Evolutionary conservation across 2,797 vertebrate genomes (phyloP), one percentile per base, ranked within the genome.

Genomic region (Enteromius paludinosus): DNA sequence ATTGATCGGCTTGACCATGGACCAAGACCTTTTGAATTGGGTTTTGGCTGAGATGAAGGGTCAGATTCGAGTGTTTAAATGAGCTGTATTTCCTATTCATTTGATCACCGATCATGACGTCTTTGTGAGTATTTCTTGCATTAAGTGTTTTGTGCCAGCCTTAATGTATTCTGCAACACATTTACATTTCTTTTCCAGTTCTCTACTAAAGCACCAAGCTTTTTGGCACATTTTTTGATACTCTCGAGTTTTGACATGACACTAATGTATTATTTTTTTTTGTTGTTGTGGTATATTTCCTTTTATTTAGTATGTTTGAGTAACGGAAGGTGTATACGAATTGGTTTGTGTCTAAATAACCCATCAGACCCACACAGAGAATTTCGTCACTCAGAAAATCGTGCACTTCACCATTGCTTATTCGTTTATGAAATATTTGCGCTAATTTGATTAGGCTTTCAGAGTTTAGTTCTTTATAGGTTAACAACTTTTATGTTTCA

Each of bases 141-240:
- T 65, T 41, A 56, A 25, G 33, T 74, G 30, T 56, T 81, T 54
- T 81, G 70, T 82, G 23, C 47, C 71, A 74, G 71, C 47, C 71
- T 82, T 74, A 66, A 65, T 49, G 23, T 66, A 28, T 56, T 66
- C n/a, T 81, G 41, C 28, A 62, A 72, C 12, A 72, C 35, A 20
- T 72, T 49, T 81, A 17, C 0, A 9, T 72, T 72, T 35, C 2
- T 35, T 23, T 3, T 28, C 20, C 28, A 38, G 18, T 62, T 33
- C 25, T 71, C 5, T 56, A 56, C 6, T 38, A 66, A 23, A 56
- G 47, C 28, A 30, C 17, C 52, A 79, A 64, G 30, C 61, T 30
- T 35, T 56, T 73, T 38, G 43, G 43, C 56, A 72, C 43, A 65
- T 52, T 54, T 45, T 62, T 74, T 41, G 17, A 41, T 54, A 69